phyloP scores from a whole-genome alignment of 2,797 vertebrate genomes.

The Sebastes aleutianus region DNA sequence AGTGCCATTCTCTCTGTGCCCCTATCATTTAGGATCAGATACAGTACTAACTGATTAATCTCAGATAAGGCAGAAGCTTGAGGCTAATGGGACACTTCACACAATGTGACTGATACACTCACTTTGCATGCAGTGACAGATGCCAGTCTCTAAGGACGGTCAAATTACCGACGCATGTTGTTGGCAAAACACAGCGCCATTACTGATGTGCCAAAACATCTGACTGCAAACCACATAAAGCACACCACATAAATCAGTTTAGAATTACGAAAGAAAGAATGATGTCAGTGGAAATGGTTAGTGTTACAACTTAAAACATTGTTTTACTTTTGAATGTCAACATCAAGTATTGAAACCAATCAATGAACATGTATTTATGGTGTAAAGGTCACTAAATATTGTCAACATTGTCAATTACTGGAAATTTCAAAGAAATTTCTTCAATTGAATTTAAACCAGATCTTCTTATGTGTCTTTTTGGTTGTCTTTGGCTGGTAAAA shows the following conservation, averaged over 20 bases:
- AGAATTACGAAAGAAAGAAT: not conserved
- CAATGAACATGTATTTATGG: not conserved
- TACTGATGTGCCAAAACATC: constrained; percentile 50
- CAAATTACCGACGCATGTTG: constrained; percentile 60
- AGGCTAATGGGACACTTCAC: constrained; percentile 67
- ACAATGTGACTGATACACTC: constrained; percentile 57
- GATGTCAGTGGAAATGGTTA: not conserved
- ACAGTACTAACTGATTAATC: constrained; percentile 69
- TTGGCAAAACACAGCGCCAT: constrained; percentile 57
- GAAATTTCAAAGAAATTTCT: not conserved
- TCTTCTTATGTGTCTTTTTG: not conserved
- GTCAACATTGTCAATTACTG: not conserved
- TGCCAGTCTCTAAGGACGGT: constrained; percentile 54
- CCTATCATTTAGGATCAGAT: constrained; percentile 61
- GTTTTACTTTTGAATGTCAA: constrained; percentile 5
- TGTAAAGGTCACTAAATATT: not conserved
- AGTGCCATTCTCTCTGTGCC: constrained; percentile 48
- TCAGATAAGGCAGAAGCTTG: constrained; percentile 62
- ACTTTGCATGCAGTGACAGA: constrained; percentile 56
- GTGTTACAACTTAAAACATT: not conserved
- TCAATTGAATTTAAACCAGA: not conserved
- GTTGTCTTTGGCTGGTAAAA: not conserved
- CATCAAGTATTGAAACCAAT: not conserved
- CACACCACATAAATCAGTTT: constrained; percentile 35
- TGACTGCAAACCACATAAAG: not conserved